These are phyloP conservation scores for Tinea trinotella DNA, from an alignment of 2,888 invertebrate genomes.

Conservation along the genomic window DNA sequence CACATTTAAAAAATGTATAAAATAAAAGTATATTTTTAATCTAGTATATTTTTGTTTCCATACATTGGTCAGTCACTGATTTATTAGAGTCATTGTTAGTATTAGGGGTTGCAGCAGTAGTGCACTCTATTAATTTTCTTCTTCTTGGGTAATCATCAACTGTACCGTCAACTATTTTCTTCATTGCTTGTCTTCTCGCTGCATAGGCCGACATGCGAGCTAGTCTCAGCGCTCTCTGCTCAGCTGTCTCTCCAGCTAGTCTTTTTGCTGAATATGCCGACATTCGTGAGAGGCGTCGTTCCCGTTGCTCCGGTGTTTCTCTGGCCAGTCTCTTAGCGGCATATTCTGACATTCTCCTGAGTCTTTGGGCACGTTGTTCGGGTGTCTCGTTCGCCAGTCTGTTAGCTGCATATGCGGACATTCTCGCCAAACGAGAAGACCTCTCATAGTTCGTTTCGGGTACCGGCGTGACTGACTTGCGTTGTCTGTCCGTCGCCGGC, in stretches of 20 bases:
- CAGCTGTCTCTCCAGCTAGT: slow-evolving; percentile 53
- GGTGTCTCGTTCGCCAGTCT: slow-evolving; percentile 56
- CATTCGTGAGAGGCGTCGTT: slow-evolving; percentile 53
- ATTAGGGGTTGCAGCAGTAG: neutral
- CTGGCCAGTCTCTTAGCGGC: slow-evolving; percentile 50
- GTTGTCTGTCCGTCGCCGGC: slow-evolving; percentile 30
- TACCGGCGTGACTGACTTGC: slow-evolving; percentile 32
- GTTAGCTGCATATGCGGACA: slow-evolving; percentile 62
- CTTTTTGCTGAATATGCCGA: slow-evolving; percentile 59
- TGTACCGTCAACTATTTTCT: neutral
- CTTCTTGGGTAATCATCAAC: too few species aligned
- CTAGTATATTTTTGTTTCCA: neutral
- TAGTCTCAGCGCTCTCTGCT: slow-evolving; percentile 47
- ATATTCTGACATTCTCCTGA: slow-evolving; percentile 61
- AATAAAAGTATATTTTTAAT: too few species aligned
- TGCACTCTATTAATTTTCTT: too few species aligned
- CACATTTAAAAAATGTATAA: too few species aligned
- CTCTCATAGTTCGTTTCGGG: slow-evolving; percentile 48
- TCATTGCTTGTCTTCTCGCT: slow-evolving; percentile 38
- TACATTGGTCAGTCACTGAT: neutral
- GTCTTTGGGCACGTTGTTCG: slow-evolving; percentile 46
- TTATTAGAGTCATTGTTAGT: neutral
- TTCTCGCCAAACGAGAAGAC: slow-evolving; percentile 47
- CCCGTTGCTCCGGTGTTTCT: slow-evolving; percentile 53
- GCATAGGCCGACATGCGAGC: slow-evolving; percentile 61